These are phyloP conservation scores for Drosophila watanabei DNA, from an alignment of 1,140 invertebrate genomes.

Conservation along the genomic window DNA sequence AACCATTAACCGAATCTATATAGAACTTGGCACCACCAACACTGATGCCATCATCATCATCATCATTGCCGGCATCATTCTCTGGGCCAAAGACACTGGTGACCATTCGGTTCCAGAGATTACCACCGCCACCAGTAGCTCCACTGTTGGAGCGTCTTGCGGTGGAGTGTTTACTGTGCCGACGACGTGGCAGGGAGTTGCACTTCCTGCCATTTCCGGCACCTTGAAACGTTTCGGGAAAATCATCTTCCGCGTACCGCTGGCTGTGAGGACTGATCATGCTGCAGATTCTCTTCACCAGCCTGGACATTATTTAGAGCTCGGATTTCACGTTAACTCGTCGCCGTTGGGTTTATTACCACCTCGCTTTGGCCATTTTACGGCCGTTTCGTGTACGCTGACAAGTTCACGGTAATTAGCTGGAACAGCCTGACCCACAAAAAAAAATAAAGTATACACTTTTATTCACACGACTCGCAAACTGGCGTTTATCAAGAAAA, in stretches of 20 bases:
- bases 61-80: constrained; percentile 3
- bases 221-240: constrained; percentile 2
- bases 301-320: constrained; percentile 58
- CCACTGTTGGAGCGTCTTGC: constrained; percentile 9
- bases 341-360: constrained; percentile 33
- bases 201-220: constrained; percentile 30
- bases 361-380: constrained; percentile 43
- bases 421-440: constrained; percentile 41
- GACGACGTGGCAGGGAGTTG: constrained; percentile 54
- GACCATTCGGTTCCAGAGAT: constrained; percentile 60
- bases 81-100: constrained; percentile 47
- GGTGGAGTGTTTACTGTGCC: constrained; percentile 17
- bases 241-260: constrained; percentile 24
- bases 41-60: constrained; percentile 22
- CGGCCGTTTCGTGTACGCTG: constrained; percentile 35
- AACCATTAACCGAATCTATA: constrained; percentile 59
- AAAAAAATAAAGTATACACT: constrained; percentile 12
- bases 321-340: constrained; percentile 41
- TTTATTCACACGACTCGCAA: constrained; percentile 58
- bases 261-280: constrained; percentile 50
- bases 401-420: constrained; percentile 73
- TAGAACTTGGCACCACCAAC: constrained; percentile 45
- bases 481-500: constrained; percentile 64
- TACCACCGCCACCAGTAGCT: background rate
- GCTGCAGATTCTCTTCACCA: constrained; percentile 73